phyloP scores from a whole-genome alignment of 2,888 invertebrate species.

The Drosophila robusta region DNA sequence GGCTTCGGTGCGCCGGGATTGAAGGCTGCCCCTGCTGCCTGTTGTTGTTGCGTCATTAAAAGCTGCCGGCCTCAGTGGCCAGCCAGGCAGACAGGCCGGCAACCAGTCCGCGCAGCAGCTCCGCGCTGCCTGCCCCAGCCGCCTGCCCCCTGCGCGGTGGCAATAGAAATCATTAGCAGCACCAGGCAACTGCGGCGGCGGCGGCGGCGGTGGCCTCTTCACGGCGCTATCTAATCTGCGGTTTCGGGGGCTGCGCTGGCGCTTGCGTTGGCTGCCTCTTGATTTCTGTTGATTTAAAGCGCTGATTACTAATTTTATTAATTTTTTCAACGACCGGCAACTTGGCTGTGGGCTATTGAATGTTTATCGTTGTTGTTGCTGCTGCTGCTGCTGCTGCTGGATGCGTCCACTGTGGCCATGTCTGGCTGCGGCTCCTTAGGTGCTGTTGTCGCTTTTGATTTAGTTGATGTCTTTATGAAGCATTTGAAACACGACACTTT shows the following conservation, averaged over 20 bases:
- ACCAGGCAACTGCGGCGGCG: slow-evolving; percentile 13
- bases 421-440: slow-evolving; percentile 43
- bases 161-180: slow-evolving; percentile 80
- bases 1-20: neutral
- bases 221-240: slow-evolving; percentile 78
- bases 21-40: neutral
- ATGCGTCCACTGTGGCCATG: slow-evolving; percentile 32
- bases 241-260: slow-evolving; percentile 47
- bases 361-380: slow-evolving; percentile 29
- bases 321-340: slow-evolving; percentile 75
- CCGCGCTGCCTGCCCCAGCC: too few relatives aligned
- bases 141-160: slow-evolving; percentile 38
- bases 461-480: slow-evolving; percentile 82
- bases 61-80: slow-evolving; percentile 40
- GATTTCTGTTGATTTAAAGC: slow-evolving; percentile 75
- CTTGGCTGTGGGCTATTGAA: slow-evolving; percentile 48
- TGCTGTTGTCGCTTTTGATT: slow-evolving; percentile 80
- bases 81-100: slow-evolving; percentile 66
- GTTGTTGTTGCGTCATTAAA: slow-evolving; percentile 69
- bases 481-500: slow-evolving; percentile 82
- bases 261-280: slow-evolving; percentile 62
- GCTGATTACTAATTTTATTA: slow-evolving; percentile 81
- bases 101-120: slow-evolving; percentile 29
- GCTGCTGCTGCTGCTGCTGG: slow-evolving; percentile 33
- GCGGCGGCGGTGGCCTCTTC: slow-evolving; percentile 1